Evolutionary conservation across 2,797 vertebrate genomes (phyloP).

Genomic region (Tangara arthus): DNA sequence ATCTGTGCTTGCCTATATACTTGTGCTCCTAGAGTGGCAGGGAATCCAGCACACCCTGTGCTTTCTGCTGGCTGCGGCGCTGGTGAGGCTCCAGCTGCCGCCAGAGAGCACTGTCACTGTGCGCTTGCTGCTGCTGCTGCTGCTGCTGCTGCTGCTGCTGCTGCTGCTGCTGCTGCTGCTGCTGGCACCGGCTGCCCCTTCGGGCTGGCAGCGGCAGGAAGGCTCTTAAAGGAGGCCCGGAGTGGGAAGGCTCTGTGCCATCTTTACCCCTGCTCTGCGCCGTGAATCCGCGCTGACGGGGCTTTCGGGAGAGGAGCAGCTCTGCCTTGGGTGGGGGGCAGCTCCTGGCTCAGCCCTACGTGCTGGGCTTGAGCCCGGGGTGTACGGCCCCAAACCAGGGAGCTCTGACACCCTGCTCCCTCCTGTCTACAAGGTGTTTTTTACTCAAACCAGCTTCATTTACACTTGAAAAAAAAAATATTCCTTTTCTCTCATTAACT

Average conservation of each 20-base stretch:
- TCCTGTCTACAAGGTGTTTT: background rate
- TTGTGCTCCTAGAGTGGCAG: background rate
- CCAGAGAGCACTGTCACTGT: slow-evolving; percentile 36
- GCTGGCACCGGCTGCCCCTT: background rate
- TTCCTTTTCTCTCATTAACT: background rate
- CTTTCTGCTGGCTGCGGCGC: background rate
- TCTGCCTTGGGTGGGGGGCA: background rate
- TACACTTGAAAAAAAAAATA: background rate
- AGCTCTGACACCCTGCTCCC: background rate
- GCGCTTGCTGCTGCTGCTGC: background rate
- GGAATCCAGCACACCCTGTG: rapidly evolving
- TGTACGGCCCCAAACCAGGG: rapidly evolving
- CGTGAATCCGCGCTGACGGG: rapidly evolving
- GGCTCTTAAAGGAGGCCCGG: background rate
- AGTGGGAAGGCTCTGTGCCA: background rate
- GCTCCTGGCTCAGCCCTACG: background rate
- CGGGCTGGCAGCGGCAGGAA: background rate
- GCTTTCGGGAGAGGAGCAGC: background rate
- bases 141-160: background rate
- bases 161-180: background rate
- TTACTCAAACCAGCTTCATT: background rate
- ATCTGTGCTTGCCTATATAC: background rate
- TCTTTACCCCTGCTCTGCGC: too few species aligned
- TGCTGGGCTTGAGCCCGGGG: rapidly evolving
- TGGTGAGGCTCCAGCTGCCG: background rate